Evolutionary conservation across 2,113 vertebrate genomes (phyloP).

Genomic region (Acrocephalus arundinaceus): DNA sequence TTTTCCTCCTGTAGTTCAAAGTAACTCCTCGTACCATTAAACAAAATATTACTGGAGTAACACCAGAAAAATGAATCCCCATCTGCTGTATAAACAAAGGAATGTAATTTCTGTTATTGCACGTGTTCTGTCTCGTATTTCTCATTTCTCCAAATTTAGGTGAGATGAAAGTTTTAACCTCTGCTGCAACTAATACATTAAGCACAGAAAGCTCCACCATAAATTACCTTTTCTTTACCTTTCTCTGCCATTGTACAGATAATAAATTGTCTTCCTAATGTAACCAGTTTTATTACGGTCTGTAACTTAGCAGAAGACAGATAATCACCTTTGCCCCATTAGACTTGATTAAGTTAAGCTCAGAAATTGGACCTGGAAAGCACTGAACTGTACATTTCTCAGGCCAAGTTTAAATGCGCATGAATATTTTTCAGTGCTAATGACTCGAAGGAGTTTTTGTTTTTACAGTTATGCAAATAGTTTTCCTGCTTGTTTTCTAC

Average conservation of each 20-base stretch:
- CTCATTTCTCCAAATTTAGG: not conserved
- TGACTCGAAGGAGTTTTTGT: not conserved
- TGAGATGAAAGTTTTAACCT: not conserved
- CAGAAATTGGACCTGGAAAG: not conserved
- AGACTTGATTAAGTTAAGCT: constrained; percentile 12
- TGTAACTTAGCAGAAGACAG: not conserved
- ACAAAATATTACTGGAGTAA: not conserved
- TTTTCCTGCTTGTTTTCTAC: not conserved
- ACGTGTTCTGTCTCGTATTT: not conserved
- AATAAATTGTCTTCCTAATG: constrained; percentile 11
- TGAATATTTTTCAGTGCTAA: not conserved
- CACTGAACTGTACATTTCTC: not conserved
- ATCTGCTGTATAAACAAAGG: not conserved
- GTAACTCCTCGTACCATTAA: not conserved
- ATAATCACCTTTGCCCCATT: constrained; percentile 15
- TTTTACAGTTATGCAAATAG: constrained; percentile 9
- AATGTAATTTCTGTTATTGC: not conserved
- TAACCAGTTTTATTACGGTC: not conserved
- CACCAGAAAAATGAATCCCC: not conserved
- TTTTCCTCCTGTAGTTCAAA: not conserved
- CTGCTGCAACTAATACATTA: not conserved
- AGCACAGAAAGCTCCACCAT: not conserved
- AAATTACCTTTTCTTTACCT: constrained; percentile 8
- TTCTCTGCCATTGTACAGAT: not conserved
- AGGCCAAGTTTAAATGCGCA: not conserved